A percentile compares a stretch with the other conserved stretches of the same genome.
phyloP scores from a whole-genome alignment of 2,888 invertebrate species.

The Xestia rhomboidea region DNA sequence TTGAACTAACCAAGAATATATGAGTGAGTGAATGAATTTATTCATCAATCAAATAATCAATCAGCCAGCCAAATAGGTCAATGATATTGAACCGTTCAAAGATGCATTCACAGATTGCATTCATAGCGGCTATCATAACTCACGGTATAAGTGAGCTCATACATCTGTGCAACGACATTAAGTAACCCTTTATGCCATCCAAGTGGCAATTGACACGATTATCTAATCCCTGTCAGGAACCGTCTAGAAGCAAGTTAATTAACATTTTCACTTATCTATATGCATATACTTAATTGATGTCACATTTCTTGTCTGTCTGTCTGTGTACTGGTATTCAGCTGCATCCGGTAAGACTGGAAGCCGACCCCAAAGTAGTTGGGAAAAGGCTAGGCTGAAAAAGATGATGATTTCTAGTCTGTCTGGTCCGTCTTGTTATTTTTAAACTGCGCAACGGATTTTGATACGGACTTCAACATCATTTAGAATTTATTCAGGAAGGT shows the following conservation, averaged over 20 bases:
- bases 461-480: background rate
- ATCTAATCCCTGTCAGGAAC: slow-evolving; percentile 35
- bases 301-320: background rate
- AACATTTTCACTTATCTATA: slow-evolving; percentile 22
- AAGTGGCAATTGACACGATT: slow-evolving; percentile 52
- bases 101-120: slow-evolving; percentile 29
- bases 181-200: background rate
- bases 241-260: slow-evolving; percentile 41
- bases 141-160: slow-evolving; percentile 17
- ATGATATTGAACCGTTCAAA: slow-evolving; percentile 18
- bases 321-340: too few relatives aligned
- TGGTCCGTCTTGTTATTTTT: background rate
- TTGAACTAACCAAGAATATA: slow-evolving; percentile 25
- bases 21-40: background rate
- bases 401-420: background rate
- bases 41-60: slow-evolving; percentile 8
- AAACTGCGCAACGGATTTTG: background rate
- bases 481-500: background rate
- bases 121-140: slow-evolving; percentile 10
- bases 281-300: background rate
- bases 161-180: background rate
- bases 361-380: too few relatives aligned
- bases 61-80: slow-evolving; percentile 25
- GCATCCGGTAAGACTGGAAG: too few relatives aligned
- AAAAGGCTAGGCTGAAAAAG: too few relatives aligned